These are phyloP conservation scores for Pollenia labialis DNA, from an alignment of 2,888 invertebrate genomes.

Conservation along the genomic window DNA sequence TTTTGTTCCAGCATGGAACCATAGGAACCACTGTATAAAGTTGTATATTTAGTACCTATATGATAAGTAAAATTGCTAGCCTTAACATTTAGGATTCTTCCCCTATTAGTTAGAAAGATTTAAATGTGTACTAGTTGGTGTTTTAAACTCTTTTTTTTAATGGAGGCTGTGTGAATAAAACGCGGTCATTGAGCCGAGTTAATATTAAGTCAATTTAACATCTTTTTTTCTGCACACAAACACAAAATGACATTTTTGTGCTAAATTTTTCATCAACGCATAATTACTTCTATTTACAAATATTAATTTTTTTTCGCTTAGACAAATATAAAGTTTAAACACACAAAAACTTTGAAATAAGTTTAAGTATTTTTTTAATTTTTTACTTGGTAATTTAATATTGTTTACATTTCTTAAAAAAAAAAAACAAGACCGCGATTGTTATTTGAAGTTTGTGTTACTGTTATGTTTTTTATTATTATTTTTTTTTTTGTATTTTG, in stretches of 20 bases:
- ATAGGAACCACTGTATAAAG: too few relatives aligned
- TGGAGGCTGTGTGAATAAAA: constrained; percentile 68
- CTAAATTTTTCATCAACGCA: constrained; percentile 42
- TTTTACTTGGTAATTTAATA: constrained; percentile 46
- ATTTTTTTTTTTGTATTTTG: constrained; percentile 35
- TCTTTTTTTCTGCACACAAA: not conserved
- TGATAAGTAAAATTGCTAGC: too few relatives aligned
- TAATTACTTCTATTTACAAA: constrained; percentile 35
- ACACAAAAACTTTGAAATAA: not conserved
- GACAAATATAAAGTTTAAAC: constrained; percentile 18
- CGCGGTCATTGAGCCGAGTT: constrained; percentile 61
- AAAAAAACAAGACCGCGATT: constrained; percentile 64
- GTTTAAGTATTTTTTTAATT: not conserved
- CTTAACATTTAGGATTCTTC: not conserved
- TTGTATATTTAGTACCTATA: too few relatives aligned
- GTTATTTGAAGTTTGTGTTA: constrained; percentile 49
- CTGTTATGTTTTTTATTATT: constrained; percentile 50
- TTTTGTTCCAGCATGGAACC: too few relatives aligned
- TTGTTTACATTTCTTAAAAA: constrained; percentile 40
- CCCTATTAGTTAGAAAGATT: constrained; percentile 10
- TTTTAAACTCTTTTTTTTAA: constrained; percentile 34
- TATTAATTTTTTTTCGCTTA: constrained; percentile 7
- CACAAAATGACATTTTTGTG: constrained; percentile 18
- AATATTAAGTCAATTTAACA: constrained; percentile 50
- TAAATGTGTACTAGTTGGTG: not conserved